Base-by-base conservation (phyloP, 2,888 invertebrate genomes). In the Cryptophagus acutangulus region DNA sequence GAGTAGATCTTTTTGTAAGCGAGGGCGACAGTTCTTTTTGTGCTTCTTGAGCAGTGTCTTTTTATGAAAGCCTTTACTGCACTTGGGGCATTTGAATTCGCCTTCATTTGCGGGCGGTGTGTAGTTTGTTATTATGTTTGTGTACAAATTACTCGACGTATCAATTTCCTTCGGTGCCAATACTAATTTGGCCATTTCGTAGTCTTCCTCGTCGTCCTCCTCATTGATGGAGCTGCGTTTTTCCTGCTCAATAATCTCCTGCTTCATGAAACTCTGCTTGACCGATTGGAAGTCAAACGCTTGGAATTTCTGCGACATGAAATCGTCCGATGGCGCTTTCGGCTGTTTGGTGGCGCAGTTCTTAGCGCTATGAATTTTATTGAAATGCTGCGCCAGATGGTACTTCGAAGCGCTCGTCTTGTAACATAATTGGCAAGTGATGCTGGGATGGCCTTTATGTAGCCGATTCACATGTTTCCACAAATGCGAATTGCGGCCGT, bases 391-490 rank as follows among this genome's bases (percentile, higher is more conserved):
- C 1, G 72, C 67, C 2, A 78, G 59, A 51, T 77, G 77, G 48
- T 75, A 74, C 45, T 74, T 74, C 1, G 76, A 76, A 0, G 77
- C 77, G 36, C 76, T 76, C 0, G 77, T 77, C 53, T 77, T 76
- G 45, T 72, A 65, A 51, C 78, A 78, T 29, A 75, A 65, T 26
- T 73, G 72, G 51, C 78, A 78, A 0, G 78, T 78, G 3, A 78
- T 72, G 41, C 75, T 75, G n/a, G 73, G 73, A 55, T 78, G 76
- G 9, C 75, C 75, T 54, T 69, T 69, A 54, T 78, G 78, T 8
- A 76, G 69, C 28, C 77, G 66, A 51, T 77, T 77, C 1, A 78
- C 78, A 53, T 78, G 78, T 52, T 78, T 78, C 78, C 78, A 78
- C 8, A 78, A 54, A 50, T 78, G 78, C 6, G 77, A 77, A 15